Evolutionary conservation across 2,888 invertebrate species (phyloP).

Genomic region (Troilus luridus): DNA sequence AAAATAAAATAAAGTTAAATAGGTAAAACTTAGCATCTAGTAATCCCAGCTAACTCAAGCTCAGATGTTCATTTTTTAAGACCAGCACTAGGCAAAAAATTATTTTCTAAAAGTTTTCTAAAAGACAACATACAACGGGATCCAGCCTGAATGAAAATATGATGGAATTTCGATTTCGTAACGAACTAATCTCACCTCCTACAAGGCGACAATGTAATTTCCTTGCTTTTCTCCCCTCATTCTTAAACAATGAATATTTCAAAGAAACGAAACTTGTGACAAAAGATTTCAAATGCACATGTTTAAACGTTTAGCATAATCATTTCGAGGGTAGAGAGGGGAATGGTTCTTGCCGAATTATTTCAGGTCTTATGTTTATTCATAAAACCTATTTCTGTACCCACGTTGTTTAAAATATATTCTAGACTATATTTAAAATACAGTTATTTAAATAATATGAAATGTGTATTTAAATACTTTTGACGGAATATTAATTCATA

Average conservation of each 20-base stretch:
- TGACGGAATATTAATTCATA: neutral
- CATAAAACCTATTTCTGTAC: neutral
- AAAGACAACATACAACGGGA: too few species aligned
- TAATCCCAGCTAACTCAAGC: too few species aligned
- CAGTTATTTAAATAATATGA: neutral
- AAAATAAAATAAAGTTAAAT: too few species aligned
- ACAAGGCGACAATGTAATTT: neutral
- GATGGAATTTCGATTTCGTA: neutral
- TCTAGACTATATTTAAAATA: neutral
- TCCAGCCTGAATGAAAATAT: too few species aligned
- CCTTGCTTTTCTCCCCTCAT: neutral
- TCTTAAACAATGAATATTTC: conserved; percentile 12
- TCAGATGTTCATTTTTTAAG: too few species aligned
- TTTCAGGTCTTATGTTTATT: neutral
- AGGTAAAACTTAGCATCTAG: too few species aligned
- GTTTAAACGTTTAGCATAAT: neutral
- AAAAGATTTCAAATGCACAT: conserved; percentile 2
- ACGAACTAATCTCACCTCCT: neutral
- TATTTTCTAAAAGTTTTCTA: too few species aligned
- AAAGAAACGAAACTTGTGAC: neutral
- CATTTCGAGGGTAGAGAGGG: neutral
- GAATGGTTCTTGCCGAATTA: neutral
- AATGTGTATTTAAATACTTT: neutral
- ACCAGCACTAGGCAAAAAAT: too few species aligned
- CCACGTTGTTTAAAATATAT: neutral